Evolutionary conservation across 2,113 vertebrate genomes (phyloP).

Genomic region (Collichthys lucidus): DNA sequence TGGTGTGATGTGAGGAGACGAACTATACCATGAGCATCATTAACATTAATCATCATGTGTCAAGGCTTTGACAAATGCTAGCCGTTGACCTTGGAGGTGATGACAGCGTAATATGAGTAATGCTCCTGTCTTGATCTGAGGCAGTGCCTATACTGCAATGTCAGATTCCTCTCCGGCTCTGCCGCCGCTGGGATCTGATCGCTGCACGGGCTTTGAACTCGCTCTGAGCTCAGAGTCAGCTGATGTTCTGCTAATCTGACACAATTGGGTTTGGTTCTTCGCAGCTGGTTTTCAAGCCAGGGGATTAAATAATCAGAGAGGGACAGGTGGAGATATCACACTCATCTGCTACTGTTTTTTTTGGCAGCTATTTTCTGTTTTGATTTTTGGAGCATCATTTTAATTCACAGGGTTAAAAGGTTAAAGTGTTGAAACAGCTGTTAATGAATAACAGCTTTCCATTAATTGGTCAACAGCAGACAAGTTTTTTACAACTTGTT

Average conservation of each 20-base stretch:
- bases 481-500: background rate
- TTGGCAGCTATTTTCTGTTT: conserved; percentile 20
- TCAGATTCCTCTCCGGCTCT: conserved; percentile 28
- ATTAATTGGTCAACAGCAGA: background rate
- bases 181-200: conserved; percentile 20
- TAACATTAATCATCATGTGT: conserved; percentile 44
- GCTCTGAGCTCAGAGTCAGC: conserved; percentile 50
- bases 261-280: conserved; percentile 58
- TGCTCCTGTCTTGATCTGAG: conserved; percentile 25
- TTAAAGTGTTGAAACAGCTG: background rate
- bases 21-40: background rate
- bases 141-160: conserved; percentile 1
- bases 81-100: conserved; percentile 57
- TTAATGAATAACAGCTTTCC: background rate
- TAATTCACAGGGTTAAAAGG: background rate
- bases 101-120: conserved; percentile 40
- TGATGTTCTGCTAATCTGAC: conserved; percentile 65
- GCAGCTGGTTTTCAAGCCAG: conserved; percentile 55
- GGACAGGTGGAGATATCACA: conserved; percentile 37
- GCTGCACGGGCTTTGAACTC: conserved; percentile 31
- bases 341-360: conserved; percentile 19
- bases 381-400: conserved; percentile 2
- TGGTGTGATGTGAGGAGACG: conserved; percentile 5
- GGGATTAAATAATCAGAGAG: conserved; percentile 56
- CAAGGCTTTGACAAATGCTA: conserved; percentile 44